Conservation (phyloP, 2,113 vertebrate genomes). For the Rhineura floridana region DNA sequence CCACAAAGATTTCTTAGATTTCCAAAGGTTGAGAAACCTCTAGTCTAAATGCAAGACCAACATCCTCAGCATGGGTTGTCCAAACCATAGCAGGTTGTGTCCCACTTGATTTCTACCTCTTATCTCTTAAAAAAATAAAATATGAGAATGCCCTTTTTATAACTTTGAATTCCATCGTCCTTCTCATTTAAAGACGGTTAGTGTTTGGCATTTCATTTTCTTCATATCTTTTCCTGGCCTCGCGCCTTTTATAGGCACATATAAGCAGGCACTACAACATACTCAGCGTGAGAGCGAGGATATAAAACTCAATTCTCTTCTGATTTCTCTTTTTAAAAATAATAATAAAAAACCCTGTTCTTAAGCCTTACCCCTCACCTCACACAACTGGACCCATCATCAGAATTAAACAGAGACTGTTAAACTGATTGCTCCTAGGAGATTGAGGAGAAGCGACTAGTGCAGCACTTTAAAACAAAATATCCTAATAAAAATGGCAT, state of each 20-base stretch:
- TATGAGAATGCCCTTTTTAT: slow-evolving; percentile 27
- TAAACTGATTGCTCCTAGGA: slow-evolving; percentile 60
- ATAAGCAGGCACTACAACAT: slow-evolving; percentile 70
- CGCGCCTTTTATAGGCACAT: slow-evolving; percentile 65
- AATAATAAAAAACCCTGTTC: neutral
- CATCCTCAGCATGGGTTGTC: too few species aligned
- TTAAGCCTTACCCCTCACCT: slow-evolving; percentile 29
- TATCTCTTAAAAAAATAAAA: neutral
- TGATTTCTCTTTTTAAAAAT: slow-evolving; percentile 14
- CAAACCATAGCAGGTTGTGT: neutral
- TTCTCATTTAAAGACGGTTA: slow-evolving; percentile 60
- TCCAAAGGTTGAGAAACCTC: too few species aligned
- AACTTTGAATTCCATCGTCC: slow-evolving; percentile 40
- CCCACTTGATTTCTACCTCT: neutral
- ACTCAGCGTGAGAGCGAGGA: slow-evolving; percentile 44
- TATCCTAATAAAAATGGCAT: slow-evolving; percentile 57
- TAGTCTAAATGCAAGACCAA: neutral
- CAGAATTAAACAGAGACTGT: slow-evolving; percentile 59
- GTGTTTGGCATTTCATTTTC: slow-evolving; percentile 69
- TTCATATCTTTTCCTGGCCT: slow-evolving; percentile 41
- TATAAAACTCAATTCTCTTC: slow-evolving; percentile 60
- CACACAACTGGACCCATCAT: slow-evolving; percentile 58
- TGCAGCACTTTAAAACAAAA: slow-evolving; percentile 49
- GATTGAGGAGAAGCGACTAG: slow-evolving; percentile 22
- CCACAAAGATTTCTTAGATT: too few species aligned